Base-by-base conservation (phyloP, 2,797 vertebrate species). In the Lacerta viridis region DNA sequence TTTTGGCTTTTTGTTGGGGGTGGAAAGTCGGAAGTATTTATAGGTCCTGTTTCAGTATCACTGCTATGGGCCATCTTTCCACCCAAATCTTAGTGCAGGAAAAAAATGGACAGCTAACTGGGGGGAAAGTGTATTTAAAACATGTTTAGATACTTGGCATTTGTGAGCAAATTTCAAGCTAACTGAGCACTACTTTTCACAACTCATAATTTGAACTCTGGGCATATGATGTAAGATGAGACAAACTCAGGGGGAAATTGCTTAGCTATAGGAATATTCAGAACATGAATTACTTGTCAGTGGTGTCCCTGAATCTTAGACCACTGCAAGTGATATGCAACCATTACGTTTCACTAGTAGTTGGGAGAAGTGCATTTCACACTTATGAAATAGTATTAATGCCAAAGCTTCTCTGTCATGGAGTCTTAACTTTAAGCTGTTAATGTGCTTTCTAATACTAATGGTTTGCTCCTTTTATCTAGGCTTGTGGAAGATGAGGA, bases 401-500 rank as follows among this genome's bases (percentile, higher is more conserved):
- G 17, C 36, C 59, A 33, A 6, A 29, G 11, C 41, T 17, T 80
- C 11, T 43, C 13, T 80, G 2, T 84, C 75, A 0, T 0, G n/a
- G 5, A 59, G 68, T 46, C 46, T 36, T 72, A 39, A 5, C 27
- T 46, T 89, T 7, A 43, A 89, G 61, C 75, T 33, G 2, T 75
- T 72, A 79, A 84, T 27, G 18, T 89, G 71, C n/a, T 94, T 75
- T 84, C 8, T 86, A n/a, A 6, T 85, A 36, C 3, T 66, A 50
- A 36, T n/a, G 3, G 10, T 0, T 0, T 0, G 0, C 29, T 36
- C 84, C 68, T 78, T 75, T 84, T 78, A 29, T 71, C 89, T 64
- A 99, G 99, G 90, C 97, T 99, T 77, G 99, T 99, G 33, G 99
- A 97, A 93, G 99, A 99, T 77, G 99, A 99, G 83, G 99, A 99